phyloP scores from a whole-genome alignment of 2,888 invertebrate genomes.

The Leptarthrus brevirostris region DNA sequence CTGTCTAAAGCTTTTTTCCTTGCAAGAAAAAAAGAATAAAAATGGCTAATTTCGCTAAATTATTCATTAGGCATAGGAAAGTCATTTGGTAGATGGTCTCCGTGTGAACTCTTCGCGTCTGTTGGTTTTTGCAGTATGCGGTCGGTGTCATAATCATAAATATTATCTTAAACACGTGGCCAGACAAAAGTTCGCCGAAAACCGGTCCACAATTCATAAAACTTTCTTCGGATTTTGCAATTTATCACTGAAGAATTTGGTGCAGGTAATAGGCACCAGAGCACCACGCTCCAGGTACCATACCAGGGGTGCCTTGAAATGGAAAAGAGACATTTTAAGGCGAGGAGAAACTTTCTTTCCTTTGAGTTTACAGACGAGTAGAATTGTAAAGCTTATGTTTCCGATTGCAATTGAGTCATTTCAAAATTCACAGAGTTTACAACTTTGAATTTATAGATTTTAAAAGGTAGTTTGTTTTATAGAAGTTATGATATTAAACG shows the following conservation, averaged over 20 bases:
- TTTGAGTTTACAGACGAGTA: no score
- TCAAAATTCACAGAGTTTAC: no score
- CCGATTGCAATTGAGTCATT: no score
- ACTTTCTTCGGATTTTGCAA: slow-evolving; percentile 42
- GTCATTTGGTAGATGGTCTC: background rate
- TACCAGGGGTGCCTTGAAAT: background rate
- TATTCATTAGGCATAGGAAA: background rate
- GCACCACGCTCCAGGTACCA: background rate
- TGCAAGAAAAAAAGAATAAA: slow-evolving; percentile 35
- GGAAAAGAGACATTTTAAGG: background rate
- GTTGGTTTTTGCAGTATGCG: background rate
- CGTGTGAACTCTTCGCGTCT: background rate
- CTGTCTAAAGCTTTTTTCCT: background rate
- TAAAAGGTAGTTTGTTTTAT: no score
- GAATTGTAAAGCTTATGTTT: no score
- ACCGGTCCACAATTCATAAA: slow-evolving; percentile 28
- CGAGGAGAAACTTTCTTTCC: background rate
- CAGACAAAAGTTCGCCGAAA: slow-evolving; percentile 12
- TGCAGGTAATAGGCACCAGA: background rate
- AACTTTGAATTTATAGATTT: no score
- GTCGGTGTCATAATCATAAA: background rate
- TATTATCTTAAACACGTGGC: slow-evolving; percentile 27
- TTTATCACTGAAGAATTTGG: slow-evolving; percentile 17
- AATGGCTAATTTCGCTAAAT: slow-evolving; percentile 6
- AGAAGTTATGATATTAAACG: no score